phyloP scores from a whole-genome alignment of 2,888 invertebrate species.

The Zonitis immaculata region DNA sequence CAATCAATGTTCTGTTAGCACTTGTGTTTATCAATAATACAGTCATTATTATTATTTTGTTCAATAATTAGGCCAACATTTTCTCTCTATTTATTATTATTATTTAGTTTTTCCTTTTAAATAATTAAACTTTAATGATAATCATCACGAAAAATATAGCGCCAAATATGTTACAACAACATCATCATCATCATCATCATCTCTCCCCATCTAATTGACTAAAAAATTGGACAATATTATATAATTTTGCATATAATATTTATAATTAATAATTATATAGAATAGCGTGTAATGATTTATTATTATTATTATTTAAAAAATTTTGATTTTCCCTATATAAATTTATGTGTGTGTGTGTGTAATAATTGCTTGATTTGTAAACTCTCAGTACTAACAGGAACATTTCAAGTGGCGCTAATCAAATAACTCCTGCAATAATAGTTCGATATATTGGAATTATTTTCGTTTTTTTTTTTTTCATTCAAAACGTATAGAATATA shows the following conservation, averaged over 20 bases:
- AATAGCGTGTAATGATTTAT: conserved; percentile 1
- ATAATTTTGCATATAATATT: not conserved
- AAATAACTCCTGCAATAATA: conserved; percentile 37
- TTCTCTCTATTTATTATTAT: not conserved
- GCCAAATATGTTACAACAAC: conserved; percentile 32
- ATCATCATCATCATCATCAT: too few species aligned
- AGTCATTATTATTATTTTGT: not conserved
- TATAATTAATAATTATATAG: not conserved
- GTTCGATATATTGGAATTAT: conserved; percentile 43
- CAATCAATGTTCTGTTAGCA: conserved; percentile 32
- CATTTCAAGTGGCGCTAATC: conserved; percentile 38
- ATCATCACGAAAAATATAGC: conserved; percentile 30
- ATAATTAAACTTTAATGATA: too few species aligned
- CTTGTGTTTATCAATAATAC: conserved; percentile 25
- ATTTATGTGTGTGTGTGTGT: not conserved
- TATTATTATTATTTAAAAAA: not conserved
- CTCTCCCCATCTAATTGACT: conserved; percentile 38
- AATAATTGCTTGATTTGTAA: conserved; percentile 18
- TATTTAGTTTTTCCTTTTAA: too few species aligned
- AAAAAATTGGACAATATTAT: conserved; percentile 32
- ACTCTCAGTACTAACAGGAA: conserved; percentile 39
- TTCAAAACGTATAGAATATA: conserved; percentile 30
- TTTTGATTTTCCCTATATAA: not conserved
- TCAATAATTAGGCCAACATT: conserved; percentile 34
- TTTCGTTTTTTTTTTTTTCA: conserved; percentile 35